These are phyloP conservation scores for Malaclemys terrapin DNA, from an alignment of 2,113 vertebrate genomes.

Conservation along the genomic window DNA sequence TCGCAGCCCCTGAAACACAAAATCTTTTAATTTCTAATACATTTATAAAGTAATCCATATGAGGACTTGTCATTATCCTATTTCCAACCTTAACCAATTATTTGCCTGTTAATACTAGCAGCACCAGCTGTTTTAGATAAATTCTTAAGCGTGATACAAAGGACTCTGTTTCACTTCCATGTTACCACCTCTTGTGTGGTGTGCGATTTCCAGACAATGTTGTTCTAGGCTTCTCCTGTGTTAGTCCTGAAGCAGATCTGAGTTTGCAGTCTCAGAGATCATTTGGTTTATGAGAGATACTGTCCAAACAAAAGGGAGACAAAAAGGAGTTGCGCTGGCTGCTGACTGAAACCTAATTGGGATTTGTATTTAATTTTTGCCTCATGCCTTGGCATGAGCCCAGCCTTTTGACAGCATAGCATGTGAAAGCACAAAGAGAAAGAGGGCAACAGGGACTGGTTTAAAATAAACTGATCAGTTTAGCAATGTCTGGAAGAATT, in stretches of 20 bases:
- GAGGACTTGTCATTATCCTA: background rate
- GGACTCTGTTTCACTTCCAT: background rate
- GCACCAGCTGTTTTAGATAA: background rate
- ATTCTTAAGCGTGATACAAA: background rate
- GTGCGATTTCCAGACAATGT: background rate
- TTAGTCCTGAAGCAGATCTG: constrained; percentile 39
- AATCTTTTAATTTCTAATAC: background rate
- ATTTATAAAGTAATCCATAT: background rate
- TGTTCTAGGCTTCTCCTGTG: background rate
- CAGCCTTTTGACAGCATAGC: background rate
- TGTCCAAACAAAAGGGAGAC: constrained; percentile 59
- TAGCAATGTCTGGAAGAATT: constrained; percentile 24
- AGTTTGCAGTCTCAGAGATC: background rate
- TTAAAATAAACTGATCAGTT: constrained; percentile 44
- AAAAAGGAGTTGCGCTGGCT: constrained; percentile 47
- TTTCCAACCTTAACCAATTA: constrained; percentile 32
- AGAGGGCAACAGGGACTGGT: background rate
- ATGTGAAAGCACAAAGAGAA: constrained; percentile 39
- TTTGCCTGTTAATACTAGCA: background rate
- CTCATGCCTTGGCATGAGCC: constrained; percentile 20
- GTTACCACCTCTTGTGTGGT: background rate
- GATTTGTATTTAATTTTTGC: constrained; percentile 29
- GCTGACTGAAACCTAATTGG: background rate
- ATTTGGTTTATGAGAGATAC: constrained; percentile 54
- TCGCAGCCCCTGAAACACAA: background rate